phyloP scores from a whole-genome alignment of 2,113 vertebrate species.

The Ciconia maguari region DNA sequence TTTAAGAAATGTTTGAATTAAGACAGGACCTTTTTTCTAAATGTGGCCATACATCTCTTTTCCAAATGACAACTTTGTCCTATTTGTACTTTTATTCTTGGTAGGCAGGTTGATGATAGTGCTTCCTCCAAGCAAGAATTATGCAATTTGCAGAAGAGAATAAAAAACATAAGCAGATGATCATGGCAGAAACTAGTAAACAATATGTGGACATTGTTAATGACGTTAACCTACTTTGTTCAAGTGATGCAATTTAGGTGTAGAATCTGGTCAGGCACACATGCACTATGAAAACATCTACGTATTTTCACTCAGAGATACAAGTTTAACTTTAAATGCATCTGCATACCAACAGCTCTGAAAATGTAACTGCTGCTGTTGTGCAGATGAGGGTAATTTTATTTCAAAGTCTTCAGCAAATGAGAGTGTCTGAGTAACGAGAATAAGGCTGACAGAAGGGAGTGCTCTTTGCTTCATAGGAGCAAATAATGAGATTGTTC shows the following conservation, averaged over 20 bases:
- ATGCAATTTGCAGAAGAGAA: not conserved
- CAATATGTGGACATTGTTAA: not conserved
- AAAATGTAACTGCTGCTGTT: not conserved
- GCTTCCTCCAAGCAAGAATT: not conserved
- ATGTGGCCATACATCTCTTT: not conserved
- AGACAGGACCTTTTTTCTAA: not conserved
- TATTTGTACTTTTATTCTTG: not conserved
- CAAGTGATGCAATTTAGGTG: not conserved
- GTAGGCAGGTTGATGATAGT: not conserved
- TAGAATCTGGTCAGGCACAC: not conserved
- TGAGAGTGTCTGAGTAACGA: not conserved
- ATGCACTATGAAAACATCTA: not conserved
- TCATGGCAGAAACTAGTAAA: not conserved
- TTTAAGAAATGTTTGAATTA: not conserved
- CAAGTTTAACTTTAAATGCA: not conserved
- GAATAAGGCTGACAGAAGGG: not conserved
- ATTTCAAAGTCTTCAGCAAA: not conserved
- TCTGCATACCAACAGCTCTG: not conserved
- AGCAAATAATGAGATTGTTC: not conserved
- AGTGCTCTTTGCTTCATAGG: not conserved
- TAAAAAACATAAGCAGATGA: not conserved
- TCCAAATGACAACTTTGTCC: not conserved
- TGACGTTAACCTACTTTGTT: not conserved
- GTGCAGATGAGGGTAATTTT: not conserved
- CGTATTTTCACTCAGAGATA: not conserved